Evolutionary conservation across 2,797 vertebrate species (phyloP), one percentile per base, ranked within the genome.

Genomic region (Paedocypris micromegethes): DNA sequence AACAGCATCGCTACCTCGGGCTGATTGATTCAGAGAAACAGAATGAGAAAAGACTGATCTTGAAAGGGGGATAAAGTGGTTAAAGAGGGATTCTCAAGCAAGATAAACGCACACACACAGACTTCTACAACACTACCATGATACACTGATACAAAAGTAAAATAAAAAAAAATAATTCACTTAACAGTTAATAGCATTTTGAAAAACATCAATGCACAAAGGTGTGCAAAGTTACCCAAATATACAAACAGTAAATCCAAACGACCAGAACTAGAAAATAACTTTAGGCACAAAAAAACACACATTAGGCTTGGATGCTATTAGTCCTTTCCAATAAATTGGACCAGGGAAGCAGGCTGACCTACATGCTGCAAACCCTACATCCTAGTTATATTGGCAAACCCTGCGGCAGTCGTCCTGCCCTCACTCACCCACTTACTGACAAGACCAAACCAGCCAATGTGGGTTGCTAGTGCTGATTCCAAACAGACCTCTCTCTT

Each of bases 291-390:
- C n/a, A n/a, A 63, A 46, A 37, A 64, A 58, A 39, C 37, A 37
- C 50, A 41, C 47, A 56, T 63, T 51, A 57, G 4, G 6, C 7
- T 57, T 5, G 42, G 40, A 61, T 44, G 9, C 58, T 60, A 55
- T 55, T 68, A 58, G 75, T 66, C 43, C 52, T 43, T 46, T 64
- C 47, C 57, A 72, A 58, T 41, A 5, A 62, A 58, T 59, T 67
- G 64, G 69, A 60, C 39, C n/a, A 70, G 51, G 47, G 55, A 70
- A 78, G 79, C 82, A 82, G 82, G 81, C 75, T 86, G 86, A 88
- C 86, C 88, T 89, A 88, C 81, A 90, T 90, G 85, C 80, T 77
- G 85, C 82, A 87, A 85, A 83, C 80, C 70, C 9, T 75, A 58
- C 58, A 83, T 77, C 81, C 86, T 84, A 86, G 80, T 85, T 88